Evolutionary conservation across 2,888 invertebrate species (phyloP), one percentile per base, ranked within the genome.

Genomic region (Agrochola lota): DNA sequence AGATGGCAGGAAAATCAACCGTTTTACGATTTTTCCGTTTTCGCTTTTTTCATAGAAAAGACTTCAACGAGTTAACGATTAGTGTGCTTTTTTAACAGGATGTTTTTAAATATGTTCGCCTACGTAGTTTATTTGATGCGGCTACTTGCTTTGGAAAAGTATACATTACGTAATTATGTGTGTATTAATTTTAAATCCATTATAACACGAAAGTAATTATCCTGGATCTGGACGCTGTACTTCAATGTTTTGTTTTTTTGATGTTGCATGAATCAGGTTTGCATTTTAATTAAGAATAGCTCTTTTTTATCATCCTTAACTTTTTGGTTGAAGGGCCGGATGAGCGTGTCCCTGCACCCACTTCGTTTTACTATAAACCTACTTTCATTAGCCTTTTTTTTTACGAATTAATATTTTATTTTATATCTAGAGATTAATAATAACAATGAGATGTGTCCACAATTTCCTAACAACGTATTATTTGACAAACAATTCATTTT

Each of bases 21-120:
- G 0, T 8, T 9, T 9, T 9, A 5, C 0, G 0, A 57, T 12
- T 12, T 40, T 46, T 49, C 9, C 9, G 15, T 43, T 2, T 6
- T 26, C 0, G 11, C 3, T 69, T 71, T 52, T 72, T 62, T 30
- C 40, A 46, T 83, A 81, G 26, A 87, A 89, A 90, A 89, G 90
- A 90, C 76, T 72, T 90, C 85, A 90, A 90, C 91, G 89, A 73
- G 84, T 26, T 40, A 3, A 4, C 5, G 0, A 0, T 9, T 17
- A 55, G 26, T 62, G 35, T 35, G n/a, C 12, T 30, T 30, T 30
- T 30, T 30, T 30, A 30, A 30, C 30, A 30, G 30, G 0, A 57
- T 23, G 4, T 5, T 43, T 30, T 64, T 30, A 12, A 46, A 20
- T 43, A 26, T 26, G 15, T 62, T 15, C 7, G 11, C 6, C 4